Evolutionary conservation across 1,140 invertebrate genomes (phyloP), one percentile per base, ranked within the genome.

Genomic region (honey bee (Apis mellifera)): DNA sequence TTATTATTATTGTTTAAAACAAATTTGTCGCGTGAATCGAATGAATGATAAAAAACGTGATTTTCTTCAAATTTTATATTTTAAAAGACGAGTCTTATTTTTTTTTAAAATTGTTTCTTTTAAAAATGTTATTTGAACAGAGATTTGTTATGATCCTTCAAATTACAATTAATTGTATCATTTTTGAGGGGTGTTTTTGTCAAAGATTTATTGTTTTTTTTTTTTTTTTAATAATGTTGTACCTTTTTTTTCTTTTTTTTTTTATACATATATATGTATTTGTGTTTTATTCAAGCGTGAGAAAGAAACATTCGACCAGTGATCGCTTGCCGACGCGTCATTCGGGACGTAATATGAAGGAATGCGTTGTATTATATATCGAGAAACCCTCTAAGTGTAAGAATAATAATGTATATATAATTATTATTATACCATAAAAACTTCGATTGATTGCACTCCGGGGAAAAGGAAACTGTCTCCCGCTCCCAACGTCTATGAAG

Each of bases 341-440:
- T 72, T 75, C 73, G 68, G 80, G 50, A 76, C 70, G 83, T 87
- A 77, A 82, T 84, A 79, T 60, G 55, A 66, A 73, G 70, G 70
- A 83, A 75, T 81, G 85, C 75, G 85, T 77, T 92, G 92, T 92
- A 93, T 91, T 91, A 91, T 93, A 91, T 86, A 89, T 88, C 83
- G 83, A 89, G 78, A 85, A 84, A 89, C 86, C 83, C 86, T 88
- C 83, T 91, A 91, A 86, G 78, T 90, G 77, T 92, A 92, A 93
- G 90, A 91, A 90, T 84, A 88, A 90, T 88, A 90, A 90, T 93
- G 92, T 93, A 92, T 92, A 93, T 93, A 92, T 92, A 92, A 80
- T 74, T 89, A 90, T 90, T 89, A 92, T 92, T 90, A 42, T 42
- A 91, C 86, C 88, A 81, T 90, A 59, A 74, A 42, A 74, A 90